These are phyloP conservation scores for Lutraria lutraria DNA, from an alignment of 2,888 invertebrate species.

Conservation along the genomic window DNA sequence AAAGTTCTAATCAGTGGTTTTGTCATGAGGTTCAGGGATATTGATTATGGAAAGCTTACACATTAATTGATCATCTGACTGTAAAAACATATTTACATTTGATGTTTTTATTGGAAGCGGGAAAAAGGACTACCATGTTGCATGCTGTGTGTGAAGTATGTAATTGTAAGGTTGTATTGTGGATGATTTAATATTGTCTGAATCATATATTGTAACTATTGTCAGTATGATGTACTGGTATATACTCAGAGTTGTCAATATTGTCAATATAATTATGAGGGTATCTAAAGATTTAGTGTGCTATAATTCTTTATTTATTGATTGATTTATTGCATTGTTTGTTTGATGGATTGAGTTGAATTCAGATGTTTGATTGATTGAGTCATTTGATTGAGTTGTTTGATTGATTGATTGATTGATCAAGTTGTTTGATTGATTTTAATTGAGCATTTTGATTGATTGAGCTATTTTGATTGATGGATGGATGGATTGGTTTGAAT, in stretches of 20 bases:
- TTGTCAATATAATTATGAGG: too few relatives aligned
- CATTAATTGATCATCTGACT: neutral
- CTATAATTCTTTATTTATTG: too few relatives aligned
- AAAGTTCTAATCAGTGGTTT: neutral
- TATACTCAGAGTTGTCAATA: neutral
- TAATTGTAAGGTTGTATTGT: neutral
- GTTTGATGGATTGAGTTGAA: neutral
- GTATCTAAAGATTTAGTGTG: too few relatives aligned
- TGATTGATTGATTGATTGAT: neutral
- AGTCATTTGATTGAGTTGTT: too few relatives aligned
- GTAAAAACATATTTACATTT: neutral
- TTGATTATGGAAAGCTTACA: neutral
- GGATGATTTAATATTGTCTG: neutral
- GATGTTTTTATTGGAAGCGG: neutral
- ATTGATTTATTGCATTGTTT: too few relatives aligned
- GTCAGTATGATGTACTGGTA: neutral
- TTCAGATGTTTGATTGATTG: neutral
- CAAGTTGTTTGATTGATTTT: too few relatives aligned
- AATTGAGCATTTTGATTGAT: too few relatives aligned
- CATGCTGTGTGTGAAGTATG: slow-evolving; percentile 22
- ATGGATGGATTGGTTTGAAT: neutral
- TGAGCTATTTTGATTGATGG: too few relatives aligned
- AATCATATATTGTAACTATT: neutral
- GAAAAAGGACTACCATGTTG: neutral
- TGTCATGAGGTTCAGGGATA: neutral